A percentile compares a stretch with the other conserved stretches of the same genome.
Evolutionary conservation across 2,797 vertebrate genomes (phyloP).

Genomic region (Tolypeutes matacus): DNA sequence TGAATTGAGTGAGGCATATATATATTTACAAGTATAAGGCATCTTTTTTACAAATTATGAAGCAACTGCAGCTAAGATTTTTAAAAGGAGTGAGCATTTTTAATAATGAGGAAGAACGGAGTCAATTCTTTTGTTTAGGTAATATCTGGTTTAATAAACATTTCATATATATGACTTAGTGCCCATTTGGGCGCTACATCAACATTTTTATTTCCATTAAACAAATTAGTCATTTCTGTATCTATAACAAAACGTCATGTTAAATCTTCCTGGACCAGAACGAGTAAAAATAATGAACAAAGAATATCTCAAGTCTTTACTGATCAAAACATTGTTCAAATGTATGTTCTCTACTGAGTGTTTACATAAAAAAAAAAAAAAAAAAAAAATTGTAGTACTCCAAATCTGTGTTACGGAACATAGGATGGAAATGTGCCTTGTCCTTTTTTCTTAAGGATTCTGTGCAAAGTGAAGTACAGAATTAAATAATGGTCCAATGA

Average conservation of each 20-base stretch:
- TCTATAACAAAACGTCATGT: background rate
- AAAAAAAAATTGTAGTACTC: background rate
- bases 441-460: background rate
- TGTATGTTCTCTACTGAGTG: background rate
- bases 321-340: background rate
- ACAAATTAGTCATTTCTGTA: constrained; percentile 28
- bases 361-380: background rate
- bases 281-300: constrained; percentile 49
- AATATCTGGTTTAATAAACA: constrained; percentile 32
- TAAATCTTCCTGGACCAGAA: constrained; percentile 23
- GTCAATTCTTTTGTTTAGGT: background rate
- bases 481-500: background rate
- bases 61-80: background rate
- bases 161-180: background rate
- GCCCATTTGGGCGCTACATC: background rate
- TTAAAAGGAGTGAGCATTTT: background rate
- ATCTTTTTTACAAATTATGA: constrained; percentile 1
- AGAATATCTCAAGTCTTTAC: background rate
- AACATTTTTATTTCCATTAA: constrained; percentile 50
- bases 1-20: background rate
- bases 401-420: background rate
- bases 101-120: background rate
- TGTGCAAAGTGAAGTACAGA: background rate
- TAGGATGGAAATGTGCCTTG: background rate
- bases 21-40: background rate